Evolutionary conservation across 2,888 invertebrate species (phyloP).

Genomic region (Hipparchia semele): DNA sequence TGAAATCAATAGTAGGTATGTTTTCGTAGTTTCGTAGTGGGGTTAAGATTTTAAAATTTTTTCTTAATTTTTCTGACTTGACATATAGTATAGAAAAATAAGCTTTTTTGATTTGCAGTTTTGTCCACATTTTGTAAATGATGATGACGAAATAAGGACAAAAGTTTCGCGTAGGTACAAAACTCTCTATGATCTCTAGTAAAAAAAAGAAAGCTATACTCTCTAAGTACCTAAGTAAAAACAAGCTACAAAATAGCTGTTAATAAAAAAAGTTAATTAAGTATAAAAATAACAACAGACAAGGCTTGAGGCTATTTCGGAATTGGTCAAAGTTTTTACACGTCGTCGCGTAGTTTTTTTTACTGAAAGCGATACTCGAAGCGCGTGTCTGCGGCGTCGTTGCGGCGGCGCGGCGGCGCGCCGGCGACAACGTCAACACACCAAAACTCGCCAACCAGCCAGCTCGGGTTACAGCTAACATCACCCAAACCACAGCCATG

Average conservation of each 20-base stretch:
- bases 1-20: too few species aligned
- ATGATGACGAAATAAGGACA: too few species aligned
- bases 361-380: constrained; percentile 25
- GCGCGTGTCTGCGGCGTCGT: constrained; percentile 34
- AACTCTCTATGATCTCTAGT: too few species aligned
- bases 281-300: constrained; percentile 1
- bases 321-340: constrained; percentile 27
- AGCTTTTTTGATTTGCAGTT: too few species aligned
- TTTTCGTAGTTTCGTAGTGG: too few species aligned
- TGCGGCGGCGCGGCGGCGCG: constrained; percentile 4
- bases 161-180: too few species aligned
- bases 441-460: constrained; percentile 32
- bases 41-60: too few species aligned
- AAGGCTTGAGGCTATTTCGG: constrained; percentile 15
- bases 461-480: constrained; percentile 26
- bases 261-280: neutral
- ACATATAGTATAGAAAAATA: too few species aligned
- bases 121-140: too few species aligned
- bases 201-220: neutral
- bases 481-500: constrained; percentile 22
- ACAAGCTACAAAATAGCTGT: too few species aligned
- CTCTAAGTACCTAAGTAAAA: neutral
- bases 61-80: too few species aligned
- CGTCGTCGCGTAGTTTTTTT: constrained; percentile 23
- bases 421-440: constrained; percentile 29